Evolutionary conservation across 1,140 invertebrate genomes (phyloP).

Genomic region (Neocloeon triangulifer): DNA sequence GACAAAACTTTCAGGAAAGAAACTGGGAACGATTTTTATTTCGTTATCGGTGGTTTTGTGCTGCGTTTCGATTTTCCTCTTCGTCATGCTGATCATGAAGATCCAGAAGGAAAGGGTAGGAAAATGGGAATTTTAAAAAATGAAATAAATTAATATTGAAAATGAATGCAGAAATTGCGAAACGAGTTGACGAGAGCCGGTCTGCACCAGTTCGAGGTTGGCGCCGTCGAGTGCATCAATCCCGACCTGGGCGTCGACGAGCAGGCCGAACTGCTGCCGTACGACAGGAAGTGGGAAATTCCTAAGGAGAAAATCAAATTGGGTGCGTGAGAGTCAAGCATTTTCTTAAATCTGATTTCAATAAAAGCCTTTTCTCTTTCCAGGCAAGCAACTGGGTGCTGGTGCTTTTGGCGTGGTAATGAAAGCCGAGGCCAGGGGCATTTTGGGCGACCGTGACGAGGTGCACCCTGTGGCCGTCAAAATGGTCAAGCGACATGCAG

Average conservation of each 20-base stretch:
- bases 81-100: conserved; percentile 21
- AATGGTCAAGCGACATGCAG: conserved; percentile 58
- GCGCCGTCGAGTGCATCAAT: conserved; percentile 57
- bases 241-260: conserved; percentile 71
- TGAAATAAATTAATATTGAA: conserved; percentile 7
- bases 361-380: conserved; percentile 4
- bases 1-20: conserved; percentile 9
- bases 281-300: conserved; percentile 78
- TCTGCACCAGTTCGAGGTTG: conserved; percentile 53
- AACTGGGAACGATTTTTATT: conserved; percentile 7
- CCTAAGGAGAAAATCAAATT: conserved; percentile 60
- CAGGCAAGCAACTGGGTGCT: conserved; percentile 62
- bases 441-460: conserved; percentile 36
- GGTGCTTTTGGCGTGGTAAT: conserved; percentile 86
- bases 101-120: conserved; percentile 30
- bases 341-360: conserved; percentile 3
- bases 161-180: conserved; percentile 23
- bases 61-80: conserved; percentile 21
- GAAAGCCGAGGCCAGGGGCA: conserved; percentile 62
- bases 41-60: conserved; percentile 9
- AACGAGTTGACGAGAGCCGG: conserved; percentile 38
- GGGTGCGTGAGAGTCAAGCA: conserved; percentile 29
- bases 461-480: conserved; percentile 59
- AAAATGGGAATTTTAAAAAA: conserved; percentile 3
- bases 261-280: conserved; percentile 77